phyloP scores from a whole-genome alignment of 2,113 vertebrate genomes.

The Hylia prasina region DNA sequence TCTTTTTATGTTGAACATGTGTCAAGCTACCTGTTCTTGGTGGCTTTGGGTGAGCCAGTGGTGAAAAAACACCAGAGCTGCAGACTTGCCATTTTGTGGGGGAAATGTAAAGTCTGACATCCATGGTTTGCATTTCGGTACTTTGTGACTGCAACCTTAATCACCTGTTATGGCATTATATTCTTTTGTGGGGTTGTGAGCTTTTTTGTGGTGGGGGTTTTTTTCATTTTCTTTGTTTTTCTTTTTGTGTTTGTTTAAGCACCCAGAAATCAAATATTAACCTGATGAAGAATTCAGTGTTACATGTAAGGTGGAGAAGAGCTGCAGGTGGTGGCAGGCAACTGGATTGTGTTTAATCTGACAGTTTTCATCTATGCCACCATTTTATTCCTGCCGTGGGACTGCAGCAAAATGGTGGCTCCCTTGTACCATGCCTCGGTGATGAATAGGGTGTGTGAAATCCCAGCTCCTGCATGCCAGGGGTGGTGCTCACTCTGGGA shows the following conservation, averaged over 20 bases:
- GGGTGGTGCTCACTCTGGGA: background rate
- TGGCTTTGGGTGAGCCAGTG: background rate
- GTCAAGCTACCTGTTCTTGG: background rate
- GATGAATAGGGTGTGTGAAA: slow-evolving; percentile 5
- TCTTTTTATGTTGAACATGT: background rate
- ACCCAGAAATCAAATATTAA: slow-evolving; percentile 55
- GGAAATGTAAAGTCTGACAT: background rate
- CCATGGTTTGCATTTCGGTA: background rate
- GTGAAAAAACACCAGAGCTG: background rate
- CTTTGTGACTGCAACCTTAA: background rate
- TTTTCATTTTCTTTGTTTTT: no score
- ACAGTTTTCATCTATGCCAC: slow-evolving; percentile 66
- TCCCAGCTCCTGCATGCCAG: background rate
- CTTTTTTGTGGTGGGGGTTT: background rate
- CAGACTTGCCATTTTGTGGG: background rate
- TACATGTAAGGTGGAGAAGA: slow-evolving; percentile 45
- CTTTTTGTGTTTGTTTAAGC: background rate
- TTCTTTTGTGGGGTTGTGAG: background rate
- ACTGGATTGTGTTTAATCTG: slow-evolving; percentile 51
- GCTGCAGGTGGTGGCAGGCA: slow-evolving; percentile 54
- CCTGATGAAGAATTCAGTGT: slow-evolving; percentile 57
- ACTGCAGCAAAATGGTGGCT: slow-evolving; percentile 67
- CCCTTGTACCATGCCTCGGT: background rate
- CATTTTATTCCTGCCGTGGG: slow-evolving; percentile 54
- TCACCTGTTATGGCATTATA: background rate